Base-by-base conservation (phyloP, 2,113 vertebrate genomes). In the Willisornis vidua region DNA sequence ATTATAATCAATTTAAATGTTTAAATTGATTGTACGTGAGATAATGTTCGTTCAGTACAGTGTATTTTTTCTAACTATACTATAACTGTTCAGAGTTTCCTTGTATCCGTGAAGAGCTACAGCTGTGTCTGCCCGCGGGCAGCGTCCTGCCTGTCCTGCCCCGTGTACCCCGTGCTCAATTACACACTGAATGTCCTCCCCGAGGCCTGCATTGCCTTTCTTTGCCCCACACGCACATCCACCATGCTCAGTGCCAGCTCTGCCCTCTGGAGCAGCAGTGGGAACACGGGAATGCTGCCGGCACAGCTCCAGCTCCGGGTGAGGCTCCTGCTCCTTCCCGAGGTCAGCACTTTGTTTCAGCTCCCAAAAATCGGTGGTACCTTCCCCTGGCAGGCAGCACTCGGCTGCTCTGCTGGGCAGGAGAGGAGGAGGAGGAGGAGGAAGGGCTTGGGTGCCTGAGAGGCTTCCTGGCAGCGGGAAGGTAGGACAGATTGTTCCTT, bases 1-100 rank as follows among this genome's bases (percentile, higher is more conserved):
- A 95, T 87, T 92, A 96, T 96, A 96, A 97, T 93, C 95, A 96
- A 96, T 96, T 96, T 97, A 97, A 94, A 95, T 97, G 96, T 98
- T 97, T 96, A 85, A 97, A 97, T 97, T 93, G 95, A 94, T 97
- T 97, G 97, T 98, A 93, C 2, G 92, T 98, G 96, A 95, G 96
- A 96, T 89, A 94, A 97, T 96, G 97, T 98, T 94, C 74, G 96
- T 98, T 97, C 59, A 16, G 97, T 98, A 96, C 92, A 22, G 76
- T 96, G 97, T 97, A 96, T 95, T 97, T 96, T 96, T 97, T 94
- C 95, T 96, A 97, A 92, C 95, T 96, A 85, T 97, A 70, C 75
- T 86, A 73, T 94, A 94, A 89, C 93, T 85, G 96, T 96, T 93
- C 96, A 87, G 93, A 96, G 84, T 96, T 96, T 95, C 94, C 70